Base-by-base conservation (phyloP, 2,797 vertebrate genomes). In the Sphenodon punctatus region DNA sequence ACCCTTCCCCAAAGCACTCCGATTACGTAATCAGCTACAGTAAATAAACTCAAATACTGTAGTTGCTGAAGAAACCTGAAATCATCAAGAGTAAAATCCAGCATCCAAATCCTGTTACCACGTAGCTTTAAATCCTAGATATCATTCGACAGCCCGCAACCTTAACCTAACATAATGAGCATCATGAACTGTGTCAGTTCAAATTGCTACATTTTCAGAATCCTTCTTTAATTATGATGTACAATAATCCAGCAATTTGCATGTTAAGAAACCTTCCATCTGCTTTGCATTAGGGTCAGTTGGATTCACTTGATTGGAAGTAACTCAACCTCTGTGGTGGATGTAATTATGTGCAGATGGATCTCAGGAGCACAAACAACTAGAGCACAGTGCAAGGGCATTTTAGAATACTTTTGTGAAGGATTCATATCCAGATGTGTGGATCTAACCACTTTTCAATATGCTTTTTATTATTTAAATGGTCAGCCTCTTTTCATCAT, bases 261-360 rank as follows among this genome's bases (percentile, higher is more conserved):
- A 88, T 84, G 87, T 84, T 80, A 75, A 91, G 82, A 88, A 90
- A 91, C 12, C 27, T 74, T 65, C 86, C 94, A 93, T 95, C 93
- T 96, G 95, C 71, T 95, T 87, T 92, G 69, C 83, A 85, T 96
- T 90, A 93, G 75, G 56, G 65, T 68, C 85, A 86, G 83, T 89
- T 88, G 93, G 92, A 93, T 89, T 90, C 86, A 86, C 86, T 92
- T 89, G 94, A 94, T 60, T 93, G 89, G 80, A 78, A 93, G 83
- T 63, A 83, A 88, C 78, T 85, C 80, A 84, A 82, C 82, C 75
- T 71, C 87, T 85, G 48, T 2, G 36, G 55, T 75, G 75, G 91
- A 94, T 32, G 66, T 95, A 96, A 92, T 86, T 93, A 80, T 64
- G 67, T 88, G 86, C 94, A 96, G 94, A 91, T 94, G 92, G 94